These are phyloP conservation scores for Drosophila lutescens DNA, from an alignment of 2,888 invertebrate genomes.

Conservation along the genomic window DNA sequence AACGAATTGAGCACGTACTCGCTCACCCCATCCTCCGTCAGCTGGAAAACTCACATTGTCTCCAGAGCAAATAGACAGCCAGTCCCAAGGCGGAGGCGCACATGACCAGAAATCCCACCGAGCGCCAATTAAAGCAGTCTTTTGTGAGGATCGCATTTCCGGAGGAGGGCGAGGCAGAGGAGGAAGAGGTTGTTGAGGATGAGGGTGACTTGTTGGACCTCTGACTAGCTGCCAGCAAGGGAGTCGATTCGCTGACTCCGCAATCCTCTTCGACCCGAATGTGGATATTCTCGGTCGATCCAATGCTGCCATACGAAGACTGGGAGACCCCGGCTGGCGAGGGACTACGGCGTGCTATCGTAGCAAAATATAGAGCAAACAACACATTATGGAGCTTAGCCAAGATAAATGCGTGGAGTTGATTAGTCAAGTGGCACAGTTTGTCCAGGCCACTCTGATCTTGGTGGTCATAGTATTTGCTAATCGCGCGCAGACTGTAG, in stretches of 20 bases:
- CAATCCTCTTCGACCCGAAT: slow-evolving; percentile 17
- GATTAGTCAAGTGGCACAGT: slow-evolving; percentile 44
- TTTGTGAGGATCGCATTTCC: slow-evolving; percentile 27
- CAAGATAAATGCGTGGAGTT: slow-evolving; percentile 49
- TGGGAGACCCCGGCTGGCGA: slow-evolving; percentile 13
- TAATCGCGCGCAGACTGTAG: slow-evolving; percentile 41
- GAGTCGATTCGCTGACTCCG: slow-evolving; percentile 41
- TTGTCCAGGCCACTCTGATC: slow-evolving; percentile 31
- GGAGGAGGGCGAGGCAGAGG: slow-evolving; percentile 1
- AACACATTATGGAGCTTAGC: slow-evolving; percentile 38
- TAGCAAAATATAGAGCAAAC: slow-evolving; percentile 55
- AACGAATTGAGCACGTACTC: slow-evolving; percentile 17
- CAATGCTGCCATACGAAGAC: slow-evolving; percentile 19
- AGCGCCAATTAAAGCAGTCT: slow-evolving; percentile 67
- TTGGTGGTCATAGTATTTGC: slow-evolving; percentile 38
- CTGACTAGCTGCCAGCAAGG: slow-evolving; percentile 26
- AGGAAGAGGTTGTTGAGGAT: background rate
- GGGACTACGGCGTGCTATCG: slow-evolving; percentile 39
- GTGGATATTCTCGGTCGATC: slow-evolving; percentile 7
- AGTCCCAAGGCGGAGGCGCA: slow-evolving; percentile 66
- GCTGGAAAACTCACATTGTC: slow-evolving; percentile 75
- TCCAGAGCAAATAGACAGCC: slow-evolving; percentile 78
- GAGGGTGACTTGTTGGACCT: background rate
- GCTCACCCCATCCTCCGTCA: slow-evolving; percentile 3
- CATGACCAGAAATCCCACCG: slow-evolving; percentile 67